Conservation (phyloP, 1,140 invertebrate species). For the Meloidogyne floridensis region DNA sequence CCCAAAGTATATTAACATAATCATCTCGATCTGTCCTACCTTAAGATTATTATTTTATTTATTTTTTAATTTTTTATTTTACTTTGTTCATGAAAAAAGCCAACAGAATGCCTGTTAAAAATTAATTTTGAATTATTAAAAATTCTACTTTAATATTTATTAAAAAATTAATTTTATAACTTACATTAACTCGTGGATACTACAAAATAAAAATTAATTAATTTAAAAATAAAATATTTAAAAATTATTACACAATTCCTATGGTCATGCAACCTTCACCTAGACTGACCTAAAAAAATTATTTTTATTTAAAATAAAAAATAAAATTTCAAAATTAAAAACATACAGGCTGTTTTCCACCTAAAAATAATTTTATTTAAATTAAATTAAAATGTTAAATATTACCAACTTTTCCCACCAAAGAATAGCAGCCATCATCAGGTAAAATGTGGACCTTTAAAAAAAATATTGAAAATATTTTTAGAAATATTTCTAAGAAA, state of each 20-base stretch:
- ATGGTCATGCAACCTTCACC: slow-evolving; percentile 74
- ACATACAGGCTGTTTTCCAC: slow-evolving; percentile 62
- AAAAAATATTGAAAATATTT: neutral
- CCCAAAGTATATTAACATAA: slow-evolving; percentile 65
- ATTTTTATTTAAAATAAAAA: neutral
- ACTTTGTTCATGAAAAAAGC: slow-evolving; percentile 68
- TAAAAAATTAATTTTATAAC: neutral
- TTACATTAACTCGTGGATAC: slow-evolving; percentile 40
- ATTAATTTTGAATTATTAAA: slow-evolving; percentile 39
- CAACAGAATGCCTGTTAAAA: slow-evolving; percentile 67
- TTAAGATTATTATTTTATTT: slow-evolving; percentile 71
- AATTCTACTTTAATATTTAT: neutral
- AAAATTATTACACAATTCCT: slow-evolving; percentile 66
- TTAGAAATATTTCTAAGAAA: neutral
- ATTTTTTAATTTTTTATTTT: neutral
- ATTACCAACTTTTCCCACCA: slow-evolving; percentile 69
- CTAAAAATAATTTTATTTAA: slow-evolving; percentile 26
- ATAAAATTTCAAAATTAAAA: neutral
- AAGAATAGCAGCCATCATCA: slow-evolving; percentile 63
- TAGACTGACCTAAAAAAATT: slow-evolving; percentile 48
- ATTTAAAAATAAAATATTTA: slow-evolving; percentile 1
- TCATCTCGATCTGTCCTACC: slow-evolving; percentile 67
- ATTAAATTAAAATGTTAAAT: slow-evolving; percentile 28
- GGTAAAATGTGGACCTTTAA: slow-evolving; percentile 60
- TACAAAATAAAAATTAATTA: slow-evolving; percentile 2